Conservation (phyloP, 1,140 invertebrate genomes). For the Pseudachorutes palmiensis region DNA sequence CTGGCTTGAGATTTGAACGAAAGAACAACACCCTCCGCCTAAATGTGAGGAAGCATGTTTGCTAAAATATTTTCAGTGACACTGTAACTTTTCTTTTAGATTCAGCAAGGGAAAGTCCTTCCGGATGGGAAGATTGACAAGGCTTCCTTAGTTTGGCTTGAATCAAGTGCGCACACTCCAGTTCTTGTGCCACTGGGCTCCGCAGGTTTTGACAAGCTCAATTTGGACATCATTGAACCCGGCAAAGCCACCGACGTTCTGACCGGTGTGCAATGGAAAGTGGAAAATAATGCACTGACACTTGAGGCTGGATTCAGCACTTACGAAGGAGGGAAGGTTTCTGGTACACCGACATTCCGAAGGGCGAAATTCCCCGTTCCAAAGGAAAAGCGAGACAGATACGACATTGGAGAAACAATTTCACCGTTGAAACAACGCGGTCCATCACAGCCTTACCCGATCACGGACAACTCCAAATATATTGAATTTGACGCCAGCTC, state of each 20-base stretch:
- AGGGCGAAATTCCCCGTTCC: not conserved
- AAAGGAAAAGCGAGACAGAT: not conserved
- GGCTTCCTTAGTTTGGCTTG: slow-evolving; percentile 5
- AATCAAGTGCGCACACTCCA: not conserved
- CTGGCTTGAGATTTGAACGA: slow-evolving; percentile 14
- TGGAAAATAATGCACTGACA: not conserved
- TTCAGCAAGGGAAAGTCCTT: slow-evolving; percentile 17
- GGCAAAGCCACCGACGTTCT: not conserved
- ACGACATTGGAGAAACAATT: not conserved
- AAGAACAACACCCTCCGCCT: slow-evolving; percentile 15
- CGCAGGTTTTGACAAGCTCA: slow-evolving; percentile 11
- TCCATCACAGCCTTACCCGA: slow-evolving; percentile 4
- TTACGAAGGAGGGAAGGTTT: not conserved
- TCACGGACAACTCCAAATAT: slow-evolving; percentile 1
- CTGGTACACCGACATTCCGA: not conserved
- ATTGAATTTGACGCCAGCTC: slow-evolving; percentile 11
- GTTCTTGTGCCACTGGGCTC: not conserved
- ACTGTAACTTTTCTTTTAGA: slow-evolving; percentile 6
- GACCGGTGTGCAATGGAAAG: not conserved
- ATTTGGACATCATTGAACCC: slow-evolving; percentile 17
- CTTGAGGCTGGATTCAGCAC: slow-evolving; percentile 3
- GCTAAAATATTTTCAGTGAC: not conserved
- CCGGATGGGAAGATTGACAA: slow-evolving; percentile 20
- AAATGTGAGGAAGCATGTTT: slow-evolving; percentile 7
- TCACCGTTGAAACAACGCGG: not conserved